phyloP scores from a whole-genome alignment of 2,797 vertebrate species.

The Coluber constrictor region DNA sequence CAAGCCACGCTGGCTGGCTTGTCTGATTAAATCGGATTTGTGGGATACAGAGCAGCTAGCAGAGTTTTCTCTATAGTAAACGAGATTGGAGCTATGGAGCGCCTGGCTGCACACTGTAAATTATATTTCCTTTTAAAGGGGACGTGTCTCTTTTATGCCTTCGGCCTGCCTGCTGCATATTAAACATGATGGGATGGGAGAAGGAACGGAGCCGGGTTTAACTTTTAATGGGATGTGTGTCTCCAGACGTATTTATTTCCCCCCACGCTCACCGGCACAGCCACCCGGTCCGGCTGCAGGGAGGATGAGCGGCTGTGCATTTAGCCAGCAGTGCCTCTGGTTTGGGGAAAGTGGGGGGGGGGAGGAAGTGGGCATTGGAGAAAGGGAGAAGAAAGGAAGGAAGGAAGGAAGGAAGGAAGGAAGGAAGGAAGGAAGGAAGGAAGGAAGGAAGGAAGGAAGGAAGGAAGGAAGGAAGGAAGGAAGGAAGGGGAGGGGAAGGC shows the following conservation, averaged over 20 bases:
- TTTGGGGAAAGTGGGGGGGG: neutral
- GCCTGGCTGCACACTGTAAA: slow-evolving; percentile 84
- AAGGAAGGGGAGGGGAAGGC: neutral
- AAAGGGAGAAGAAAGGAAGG: too few species aligned
- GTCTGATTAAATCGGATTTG: slow-evolving; percentile 99
- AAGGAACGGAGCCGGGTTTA: neutral
- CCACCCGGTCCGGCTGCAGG: neutral
- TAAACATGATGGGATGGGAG: neutral
- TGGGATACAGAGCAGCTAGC: slow-evolving; percentile 86
- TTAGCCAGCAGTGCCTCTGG: neutral
- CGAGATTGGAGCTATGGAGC: slow-evolving; percentile 82
- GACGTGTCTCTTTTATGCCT: slow-evolving; percentile 75
- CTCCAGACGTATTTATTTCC: slow-evolving; percentile 9
- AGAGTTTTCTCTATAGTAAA: slow-evolving; percentile 88
- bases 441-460: rapidly evolving
- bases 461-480: neutral
- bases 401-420: too few species aligned
- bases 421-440: neutral
- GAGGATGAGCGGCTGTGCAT: neutral
- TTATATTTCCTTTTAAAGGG: slow-evolving; percentile 85
- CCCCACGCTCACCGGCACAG: neutral
- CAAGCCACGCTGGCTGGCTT: slow-evolving; percentile 94
- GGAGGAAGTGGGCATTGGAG: neutral
- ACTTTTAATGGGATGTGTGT: slow-evolving; percentile 20
- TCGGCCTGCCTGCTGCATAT: slow-evolving; percentile 59